These are phyloP conservation scores for Venusia cambrica DNA, from an alignment of 2,888 invertebrate genomes.

Conservation along the genomic window DNA sequence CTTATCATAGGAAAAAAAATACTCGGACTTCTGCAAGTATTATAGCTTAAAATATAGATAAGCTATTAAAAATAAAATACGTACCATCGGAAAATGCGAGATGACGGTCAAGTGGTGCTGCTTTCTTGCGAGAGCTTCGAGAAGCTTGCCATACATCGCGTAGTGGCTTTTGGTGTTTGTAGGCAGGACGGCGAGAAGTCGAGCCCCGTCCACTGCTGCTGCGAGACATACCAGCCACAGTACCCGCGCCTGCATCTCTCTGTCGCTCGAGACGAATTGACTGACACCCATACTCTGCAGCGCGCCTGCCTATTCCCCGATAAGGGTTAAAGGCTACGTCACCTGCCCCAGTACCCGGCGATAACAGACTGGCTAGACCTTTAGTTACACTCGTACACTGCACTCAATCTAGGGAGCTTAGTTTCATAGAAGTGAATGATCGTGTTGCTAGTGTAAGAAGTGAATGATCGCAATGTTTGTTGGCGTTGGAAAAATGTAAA, in stretches of 20 bases:
- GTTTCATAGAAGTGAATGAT: constrained; percentile 16
- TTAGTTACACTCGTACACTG: constrained; percentile 21
- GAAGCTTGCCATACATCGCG: constrained; percentile 73
- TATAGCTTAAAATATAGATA: no score
- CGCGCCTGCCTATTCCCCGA: constrained; percentile 34
- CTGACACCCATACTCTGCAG: constrained; percentile 32
- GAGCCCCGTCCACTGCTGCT: constrained; percentile 54
- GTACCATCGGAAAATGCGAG: constrained; percentile 72
- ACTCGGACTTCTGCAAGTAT: no score
- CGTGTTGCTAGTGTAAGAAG: constrained; percentile 14
- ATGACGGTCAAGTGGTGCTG: constrained; percentile 71
- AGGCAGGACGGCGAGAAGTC: constrained; percentile 70
- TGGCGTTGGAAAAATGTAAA: constrained; percentile 12
- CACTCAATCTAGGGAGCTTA: constrained; percentile 7
- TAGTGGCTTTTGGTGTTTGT: constrained; percentile 78
- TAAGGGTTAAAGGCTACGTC: constrained; percentile 42
- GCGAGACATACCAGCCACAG: constrained; percentile 42
- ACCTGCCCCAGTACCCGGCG: constrained; percentile 24
- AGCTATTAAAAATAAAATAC: constrained; percentile 34
- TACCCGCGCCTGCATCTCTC: constrained; percentile 64
- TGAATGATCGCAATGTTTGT: constrained; percentile 17
- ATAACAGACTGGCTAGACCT: constrained; percentile 25
- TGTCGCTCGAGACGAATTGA: constrained; percentile 55
- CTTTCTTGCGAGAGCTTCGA: constrained; percentile 63
- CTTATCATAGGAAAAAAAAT: no score